These are phyloP conservation scores for Campoletis raptor DNA, from an alignment of 2,888 invertebrate genomes.

Conservation along the genomic window DNA sequence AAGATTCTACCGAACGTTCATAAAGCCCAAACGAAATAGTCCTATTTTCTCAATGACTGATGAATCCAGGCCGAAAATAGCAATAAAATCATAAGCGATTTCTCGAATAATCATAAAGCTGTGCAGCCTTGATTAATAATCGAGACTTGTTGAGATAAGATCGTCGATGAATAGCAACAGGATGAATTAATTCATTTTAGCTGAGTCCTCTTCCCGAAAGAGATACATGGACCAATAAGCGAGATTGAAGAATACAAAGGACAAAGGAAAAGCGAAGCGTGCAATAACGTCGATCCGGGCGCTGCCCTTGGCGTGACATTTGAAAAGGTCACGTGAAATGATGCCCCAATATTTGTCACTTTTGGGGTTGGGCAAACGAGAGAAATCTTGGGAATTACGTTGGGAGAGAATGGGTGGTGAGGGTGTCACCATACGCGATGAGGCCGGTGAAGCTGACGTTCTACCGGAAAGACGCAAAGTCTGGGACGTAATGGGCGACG, in stretches of 20 bases:
- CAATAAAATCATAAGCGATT: not conserved
- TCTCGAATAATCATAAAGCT: not conserved
- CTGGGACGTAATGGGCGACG: conserved; percentile 69
- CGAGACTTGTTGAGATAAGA: not conserved
- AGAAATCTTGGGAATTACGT: conserved; percentile 71
- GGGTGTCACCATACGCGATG: conserved; percentile 74
- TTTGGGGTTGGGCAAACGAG: conserved; percentile 72
- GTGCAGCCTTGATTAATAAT: not conserved
- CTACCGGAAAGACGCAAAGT: conserved; percentile 67
- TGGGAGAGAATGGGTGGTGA: conserved; percentile 71
- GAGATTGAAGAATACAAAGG: conserved; percentile 97
- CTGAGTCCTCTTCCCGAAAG: conserved; percentile 90
- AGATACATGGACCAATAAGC: conserved; percentile 97
- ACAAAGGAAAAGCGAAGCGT: conserved; percentile 96
- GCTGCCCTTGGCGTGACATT: conserved; percentile 81
- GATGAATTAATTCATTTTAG: conserved; percentile 91
- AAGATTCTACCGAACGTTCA: not conserved
- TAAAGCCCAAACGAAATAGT: not conserved
- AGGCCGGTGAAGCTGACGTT: conserved; percentile 73
- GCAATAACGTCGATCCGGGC: conserved; percentile 97
- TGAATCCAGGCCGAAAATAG: not conserved
- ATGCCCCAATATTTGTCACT: conserved; percentile 78
- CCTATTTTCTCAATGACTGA: not conserved
- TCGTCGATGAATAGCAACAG: not conserved
- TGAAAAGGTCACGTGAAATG: conserved; percentile 78